Evolutionary conservation across 1,140 invertebrate species (phyloP), one percentile per base, ranked within the genome.

Genomic region (Helicoverpa armigera): DNA sequence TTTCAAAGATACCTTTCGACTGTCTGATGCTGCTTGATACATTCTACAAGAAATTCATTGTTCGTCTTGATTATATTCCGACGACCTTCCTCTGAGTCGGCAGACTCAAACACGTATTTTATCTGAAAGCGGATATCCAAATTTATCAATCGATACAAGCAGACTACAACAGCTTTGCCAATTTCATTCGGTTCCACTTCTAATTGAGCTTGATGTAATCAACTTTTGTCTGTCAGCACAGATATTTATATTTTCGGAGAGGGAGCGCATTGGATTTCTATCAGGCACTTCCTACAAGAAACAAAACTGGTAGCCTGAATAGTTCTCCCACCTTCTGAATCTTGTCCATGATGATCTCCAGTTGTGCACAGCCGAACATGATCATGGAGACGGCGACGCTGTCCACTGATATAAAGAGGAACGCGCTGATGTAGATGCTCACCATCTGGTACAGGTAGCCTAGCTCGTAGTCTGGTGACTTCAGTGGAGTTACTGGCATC

Each of bases 321-420:
- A 54, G n/a, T 43, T 23, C n/a, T 3, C 31, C 31, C 10, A 91
- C 92, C 89, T 88, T 85, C 65, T 88, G 65, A 50, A 92, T 76
- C 85, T 94, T 93, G 35, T 92, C 85, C 63, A 88, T 90, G 69
- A 94, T 87, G 56, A 94, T 91, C 48, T 94, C 88, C 4, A 94
- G 85, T 74, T 94, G 89, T 4, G 89, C 90, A 23, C 89, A 90
- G 0, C 89, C 90, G 61, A 92, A 94, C 82, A 89, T 92, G 29
- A 94, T 91, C 88, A 91, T 91, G 0, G 86, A 88, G 2, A 94
- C 76, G 2, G 88, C 87, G 12, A 87, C 87, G 77, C 86, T 90
- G 81, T 94, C 92, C 5, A 92, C 90, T 0, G 87, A 87, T 74
- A 90, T 89, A 84, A 92, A 94, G 9, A 92, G 81, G 12, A 87